Percentiles rank a stretch among this genome's conserved stretches.
phyloP scores from a whole-genome alignment of 2,888 invertebrate species.

The Vannuccia rotundouncinata region DNA sequence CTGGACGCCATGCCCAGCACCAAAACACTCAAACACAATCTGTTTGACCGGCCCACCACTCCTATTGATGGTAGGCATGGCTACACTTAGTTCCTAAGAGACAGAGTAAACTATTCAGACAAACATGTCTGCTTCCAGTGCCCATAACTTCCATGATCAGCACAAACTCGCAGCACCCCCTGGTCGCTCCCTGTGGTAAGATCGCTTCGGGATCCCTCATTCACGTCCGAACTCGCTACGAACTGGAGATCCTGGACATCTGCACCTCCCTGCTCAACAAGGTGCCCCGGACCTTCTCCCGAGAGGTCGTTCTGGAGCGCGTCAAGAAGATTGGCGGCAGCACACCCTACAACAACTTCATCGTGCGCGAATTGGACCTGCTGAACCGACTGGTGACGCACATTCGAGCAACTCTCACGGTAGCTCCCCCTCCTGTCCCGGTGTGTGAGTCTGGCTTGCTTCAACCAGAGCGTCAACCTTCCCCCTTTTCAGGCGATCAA shows the following conservation, averaged over 20 bases:
- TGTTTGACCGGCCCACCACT: slow-evolving; percentile 52
- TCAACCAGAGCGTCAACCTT: neutral
- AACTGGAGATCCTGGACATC: slow-evolving; percentile 53
- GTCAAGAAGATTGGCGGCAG: slow-evolving; percentile 53
- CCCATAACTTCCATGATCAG: slow-evolving; percentile 27
- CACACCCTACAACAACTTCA: slow-evolving; percentile 52
- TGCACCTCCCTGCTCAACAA: slow-evolving; percentile 51
- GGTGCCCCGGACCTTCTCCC: slow-evolving; percentile 50
- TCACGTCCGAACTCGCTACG: slow-evolving; percentile 50
- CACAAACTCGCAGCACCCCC: slow-evolving; percentile 32
- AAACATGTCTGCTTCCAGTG: slow-evolving; percentile 15
- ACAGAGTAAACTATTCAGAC: neutral
- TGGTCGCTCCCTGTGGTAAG: slow-evolving; percentile 47
- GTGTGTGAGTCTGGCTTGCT: too few species aligned
- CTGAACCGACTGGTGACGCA: slow-evolving; percentile 51
- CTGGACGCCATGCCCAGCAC: slow-evolving; percentile 53
- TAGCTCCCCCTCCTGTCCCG: slow-evolving; percentile 42
- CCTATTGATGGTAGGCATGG: slow-evolving; percentile 49
- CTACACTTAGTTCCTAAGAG: neutral
- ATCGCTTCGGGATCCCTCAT: slow-evolving; percentile 52
- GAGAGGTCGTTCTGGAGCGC: slow-evolving; percentile 39
- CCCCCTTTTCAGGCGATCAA: slow-evolving; percentile 47
- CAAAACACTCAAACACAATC: slow-evolving; percentile 49
- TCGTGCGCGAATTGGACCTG: slow-evolving; percentile 52
- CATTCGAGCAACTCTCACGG: slow-evolving; percentile 50